These are phyloP conservation scores for Limosa lapponica DNA, from an alignment of 2,797 vertebrate genomes.

Conservation along the genomic window DNA sequence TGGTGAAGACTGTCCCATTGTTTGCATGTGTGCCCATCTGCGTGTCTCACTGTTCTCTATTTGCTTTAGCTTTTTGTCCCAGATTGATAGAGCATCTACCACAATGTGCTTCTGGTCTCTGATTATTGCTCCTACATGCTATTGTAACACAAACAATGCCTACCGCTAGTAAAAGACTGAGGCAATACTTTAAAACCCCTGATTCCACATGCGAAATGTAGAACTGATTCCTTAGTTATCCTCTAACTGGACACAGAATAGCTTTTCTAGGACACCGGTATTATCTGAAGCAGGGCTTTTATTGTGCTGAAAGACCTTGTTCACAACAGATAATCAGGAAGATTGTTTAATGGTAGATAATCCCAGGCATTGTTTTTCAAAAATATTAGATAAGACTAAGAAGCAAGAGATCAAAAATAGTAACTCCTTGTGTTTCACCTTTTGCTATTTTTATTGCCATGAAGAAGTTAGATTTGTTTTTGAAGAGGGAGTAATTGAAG, in stretches of 20 bases:
- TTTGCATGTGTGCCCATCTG: not conserved
- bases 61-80: not conserved
- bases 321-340: constrained; percentile 4
- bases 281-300: not conserved
- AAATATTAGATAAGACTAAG: not conserved
- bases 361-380: not conserved
- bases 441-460: not conserved
- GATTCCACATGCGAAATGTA: not conserved
- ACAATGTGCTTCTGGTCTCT: not conserved
- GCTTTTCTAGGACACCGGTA: not conserved
- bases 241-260: not conserved
- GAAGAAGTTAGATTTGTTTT: not conserved
- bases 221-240: not conserved
- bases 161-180: not conserved
- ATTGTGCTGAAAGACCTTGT: not conserved
- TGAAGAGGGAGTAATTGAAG: not conserved
- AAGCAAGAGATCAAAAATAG: not conserved
- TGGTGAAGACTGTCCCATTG: not conserved
- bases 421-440: not conserved
- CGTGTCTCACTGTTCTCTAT: not conserved
- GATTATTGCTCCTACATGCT: not conserved
- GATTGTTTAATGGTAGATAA: constrained; percentile 1
- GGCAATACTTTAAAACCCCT: not conserved
- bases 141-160: not conserved
- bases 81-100: not conserved